Percentiles rank a stretch among this genome's conserved stretches.
Conservation (phyloP, 2,797 vertebrate species). For the Meriones psammophilus region DNA sequence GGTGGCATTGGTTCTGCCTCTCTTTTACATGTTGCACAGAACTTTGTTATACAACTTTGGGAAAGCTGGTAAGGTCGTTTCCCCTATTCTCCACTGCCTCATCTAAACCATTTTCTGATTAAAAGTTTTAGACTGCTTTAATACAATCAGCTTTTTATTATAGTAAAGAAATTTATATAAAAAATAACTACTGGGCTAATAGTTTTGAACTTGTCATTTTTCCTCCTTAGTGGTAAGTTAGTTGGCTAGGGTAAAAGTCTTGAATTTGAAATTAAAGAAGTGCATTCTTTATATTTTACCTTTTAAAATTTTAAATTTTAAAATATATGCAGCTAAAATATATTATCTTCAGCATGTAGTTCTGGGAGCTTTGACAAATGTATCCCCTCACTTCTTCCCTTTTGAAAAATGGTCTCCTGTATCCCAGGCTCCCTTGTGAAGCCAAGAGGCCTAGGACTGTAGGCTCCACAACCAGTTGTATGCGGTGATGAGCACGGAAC, state of each 20-base stretch:
- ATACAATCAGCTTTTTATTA: conserved; percentile 17
- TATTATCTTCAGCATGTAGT: background rate
- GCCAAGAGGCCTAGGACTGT: background rate
- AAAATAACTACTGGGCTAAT: conserved; percentile 25
- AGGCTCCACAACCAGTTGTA: background rate
- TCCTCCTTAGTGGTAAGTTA: conserved; percentile 36
- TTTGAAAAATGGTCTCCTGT: background rate
- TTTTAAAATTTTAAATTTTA: conserved; percentile 29
- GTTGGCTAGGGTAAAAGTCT: conserved; percentile 11
- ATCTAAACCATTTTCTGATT: conserved; percentile 54
- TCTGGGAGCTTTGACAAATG: conserved; percentile 8
- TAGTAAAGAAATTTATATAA: conserved; percentile 46
- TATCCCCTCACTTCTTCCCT: background rate
- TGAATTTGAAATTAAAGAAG: conserved; percentile 47
- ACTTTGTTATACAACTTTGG: conserved; percentile 19
- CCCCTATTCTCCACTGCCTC: background rate
- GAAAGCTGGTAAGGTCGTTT: background rate
- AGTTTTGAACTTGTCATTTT: conserved; percentile 61
- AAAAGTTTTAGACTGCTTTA: conserved; percentile 5
- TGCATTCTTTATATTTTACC: background rate
- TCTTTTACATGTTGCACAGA: background rate
- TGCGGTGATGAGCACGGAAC: background rate
- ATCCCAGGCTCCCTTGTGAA: background rate
- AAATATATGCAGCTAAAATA: background rate
- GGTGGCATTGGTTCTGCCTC: background rate